Percentiles rank a stretch among this genome's conserved stretches.
Conservation (phyloP, 2,797 vertebrate genomes). For the Diceros bicornis region DNA sequence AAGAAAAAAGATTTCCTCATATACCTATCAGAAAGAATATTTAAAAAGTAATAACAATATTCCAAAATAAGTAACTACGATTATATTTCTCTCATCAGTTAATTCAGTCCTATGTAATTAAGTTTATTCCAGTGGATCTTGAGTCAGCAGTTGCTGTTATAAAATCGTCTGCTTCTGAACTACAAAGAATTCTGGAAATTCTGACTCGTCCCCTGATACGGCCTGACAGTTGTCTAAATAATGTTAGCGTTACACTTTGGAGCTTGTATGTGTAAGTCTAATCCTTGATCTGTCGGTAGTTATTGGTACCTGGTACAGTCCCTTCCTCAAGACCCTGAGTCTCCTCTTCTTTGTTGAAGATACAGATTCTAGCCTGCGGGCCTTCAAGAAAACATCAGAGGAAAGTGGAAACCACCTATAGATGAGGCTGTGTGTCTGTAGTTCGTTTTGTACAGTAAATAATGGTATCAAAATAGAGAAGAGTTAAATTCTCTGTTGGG, state of each 20-base stretch:
- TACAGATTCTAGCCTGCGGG: not conserved
- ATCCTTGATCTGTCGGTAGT: not conserved
- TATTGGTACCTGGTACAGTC: not conserved
- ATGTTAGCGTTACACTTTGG: not conserved
- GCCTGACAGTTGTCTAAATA: not conserved
- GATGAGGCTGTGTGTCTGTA: not conserved
- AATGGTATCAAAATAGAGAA: not conserved
- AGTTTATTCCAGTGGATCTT: not conserved
- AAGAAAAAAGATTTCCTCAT: not conserved
- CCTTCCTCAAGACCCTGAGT: not conserved
- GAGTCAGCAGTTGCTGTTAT: not conserved
- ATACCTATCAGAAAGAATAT: slow-evolving; percentile 2
- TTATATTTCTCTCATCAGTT: not conserved
- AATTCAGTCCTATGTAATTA: not conserved
- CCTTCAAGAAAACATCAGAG: not conserved
- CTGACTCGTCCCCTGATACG: not conserved
- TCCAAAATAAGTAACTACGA: not conserved
- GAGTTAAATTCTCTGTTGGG: not conserved
- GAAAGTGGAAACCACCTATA: not conserved
- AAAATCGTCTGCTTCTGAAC: not conserved
- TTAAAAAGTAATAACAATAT: not conserved
- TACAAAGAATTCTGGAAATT: not conserved
- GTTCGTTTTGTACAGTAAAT: not conserved
- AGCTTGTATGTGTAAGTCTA: not conserved
- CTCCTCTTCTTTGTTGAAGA: not conserved